Evolutionary conservation across 2,888 invertebrate species (phyloP).

Genomic region (Conistra vaccinii): DNA sequence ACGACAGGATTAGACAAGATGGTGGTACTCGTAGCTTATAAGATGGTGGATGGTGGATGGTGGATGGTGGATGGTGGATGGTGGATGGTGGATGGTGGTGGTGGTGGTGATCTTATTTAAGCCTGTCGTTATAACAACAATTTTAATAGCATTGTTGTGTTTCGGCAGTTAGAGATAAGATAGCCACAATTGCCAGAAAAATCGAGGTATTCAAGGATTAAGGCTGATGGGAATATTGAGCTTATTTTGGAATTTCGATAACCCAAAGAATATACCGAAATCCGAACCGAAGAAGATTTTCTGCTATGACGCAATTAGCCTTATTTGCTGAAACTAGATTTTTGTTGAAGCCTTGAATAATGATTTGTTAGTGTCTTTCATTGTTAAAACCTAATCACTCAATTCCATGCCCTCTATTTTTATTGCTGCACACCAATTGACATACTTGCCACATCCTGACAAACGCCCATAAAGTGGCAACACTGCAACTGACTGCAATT

Average conservation of each 20-base stretch:
- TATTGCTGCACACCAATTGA: constrained; percentile 37
- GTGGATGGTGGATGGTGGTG: too few species aligned
- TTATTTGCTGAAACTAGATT: neutral
- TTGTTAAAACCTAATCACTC: constrained; percentile 16
- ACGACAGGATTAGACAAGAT: too few species aligned
- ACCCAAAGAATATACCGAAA: neutral
- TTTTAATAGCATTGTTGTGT: too few species aligned
- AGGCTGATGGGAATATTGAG: too few species aligned
- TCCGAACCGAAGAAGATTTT: neutral
- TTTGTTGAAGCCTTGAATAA: neutral
- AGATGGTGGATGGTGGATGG: too few species aligned
- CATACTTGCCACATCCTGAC: constrained; percentile 47
- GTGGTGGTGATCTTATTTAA: too few species aligned
- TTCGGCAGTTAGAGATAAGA: too few species aligned
- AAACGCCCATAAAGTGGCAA: constrained; percentile 39
- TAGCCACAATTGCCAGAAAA: too few species aligned
- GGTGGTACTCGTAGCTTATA: too few species aligned
- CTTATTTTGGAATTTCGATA: neutral
- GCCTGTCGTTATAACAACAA: too few species aligned
- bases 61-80: too few species aligned
- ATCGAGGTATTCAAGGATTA: neutral
- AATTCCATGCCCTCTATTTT: constrained; percentile 12
- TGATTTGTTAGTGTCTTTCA: neutral
- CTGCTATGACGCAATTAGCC: too few species aligned
- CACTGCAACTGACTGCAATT: constrained; percentile 40